A percentile compares a stretch with the other conserved stretches of the same genome.
Conservation (phyloP, 2,888 invertebrate species). For the Meteorus cinctellus region DNA sequence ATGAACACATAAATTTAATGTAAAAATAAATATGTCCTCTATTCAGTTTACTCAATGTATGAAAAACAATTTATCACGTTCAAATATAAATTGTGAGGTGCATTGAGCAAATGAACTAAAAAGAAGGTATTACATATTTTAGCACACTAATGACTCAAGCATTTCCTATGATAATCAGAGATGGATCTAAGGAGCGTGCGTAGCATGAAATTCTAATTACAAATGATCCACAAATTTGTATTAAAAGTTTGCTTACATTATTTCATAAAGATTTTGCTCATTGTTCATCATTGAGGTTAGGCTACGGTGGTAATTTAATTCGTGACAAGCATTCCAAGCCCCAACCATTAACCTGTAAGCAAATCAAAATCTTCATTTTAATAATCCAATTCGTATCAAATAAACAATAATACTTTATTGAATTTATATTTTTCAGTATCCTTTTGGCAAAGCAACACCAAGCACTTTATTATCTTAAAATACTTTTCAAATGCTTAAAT, state of each 20-base stretch:
- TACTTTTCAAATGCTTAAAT: too few relatives aligned
- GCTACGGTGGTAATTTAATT: conserved; percentile 34
- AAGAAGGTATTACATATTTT: conserved; percentile 70
- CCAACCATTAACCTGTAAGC: conserved; percentile 66
- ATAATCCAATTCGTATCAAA: background rate
- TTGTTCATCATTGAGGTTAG: conserved; percentile 61
- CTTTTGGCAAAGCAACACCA: conserved; percentile 59
- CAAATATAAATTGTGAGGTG: conserved; percentile 37
- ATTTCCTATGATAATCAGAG: conserved; percentile 68
- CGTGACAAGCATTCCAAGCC: conserved; percentile 72
- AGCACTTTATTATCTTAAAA: too few relatives aligned
- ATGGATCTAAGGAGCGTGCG: conserved; percentile 73
- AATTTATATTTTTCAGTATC: background rate
- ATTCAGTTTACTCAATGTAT: conserved; percentile 49
- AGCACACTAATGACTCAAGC: conserved; percentile 73
- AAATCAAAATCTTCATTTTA: background rate
- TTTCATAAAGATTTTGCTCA: conserved; percentile 69
- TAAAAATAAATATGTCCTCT: conserved; percentile 57
- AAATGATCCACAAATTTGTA: background rate
- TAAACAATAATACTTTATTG: background rate
- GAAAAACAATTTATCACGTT: too few relatives aligned
- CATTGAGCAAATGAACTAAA: conserved; percentile 52
- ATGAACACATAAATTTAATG: background rate
- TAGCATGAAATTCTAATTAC: background rate
- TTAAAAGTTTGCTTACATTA: conserved; percentile 66